Conservation (phyloP, 2,888 invertebrate genomes). For the Philaethria dido region DNA sequence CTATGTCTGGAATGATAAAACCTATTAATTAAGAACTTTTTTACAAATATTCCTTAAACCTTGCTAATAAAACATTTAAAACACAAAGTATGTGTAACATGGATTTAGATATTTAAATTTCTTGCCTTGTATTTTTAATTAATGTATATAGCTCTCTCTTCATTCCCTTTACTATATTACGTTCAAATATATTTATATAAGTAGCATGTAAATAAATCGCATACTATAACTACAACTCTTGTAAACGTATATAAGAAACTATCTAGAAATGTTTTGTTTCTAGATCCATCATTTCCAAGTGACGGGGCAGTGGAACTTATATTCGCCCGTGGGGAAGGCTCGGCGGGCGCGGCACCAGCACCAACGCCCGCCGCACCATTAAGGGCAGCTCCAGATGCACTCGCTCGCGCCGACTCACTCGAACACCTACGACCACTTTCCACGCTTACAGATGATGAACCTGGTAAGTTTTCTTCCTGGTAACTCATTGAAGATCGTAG, state of each 20-base stretch:
- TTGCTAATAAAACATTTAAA: neutral
- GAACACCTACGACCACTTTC: slow-evolving; percentile 82
- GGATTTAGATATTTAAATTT: neutral
- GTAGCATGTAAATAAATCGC: neutral
- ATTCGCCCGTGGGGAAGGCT: slow-evolving; percentile 85
- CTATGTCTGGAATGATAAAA: neutral
- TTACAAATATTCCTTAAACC: neutral
- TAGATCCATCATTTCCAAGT: slow-evolving; percentile 91
- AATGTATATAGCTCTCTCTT: neutral
- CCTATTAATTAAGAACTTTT: neutral
- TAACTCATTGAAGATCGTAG: no score
- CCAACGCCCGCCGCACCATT: slow-evolving; percentile 89
- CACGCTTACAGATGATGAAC: slow-evolving; percentile 74
- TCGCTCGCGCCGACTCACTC: slow-evolving; percentile 91
- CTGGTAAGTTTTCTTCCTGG: slow-evolving; percentile 56
- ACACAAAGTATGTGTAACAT: neutral
- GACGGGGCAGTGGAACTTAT: slow-evolving; percentile 93
- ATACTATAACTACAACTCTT: neutral
- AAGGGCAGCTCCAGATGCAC: slow-evolving; percentile 87
- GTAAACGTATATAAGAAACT: neutral
- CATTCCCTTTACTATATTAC: neutral
- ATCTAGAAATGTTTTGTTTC: slow-evolving; percentile 33
- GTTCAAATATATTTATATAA: neutral
- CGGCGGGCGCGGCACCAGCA: slow-evolving; percentile 85
- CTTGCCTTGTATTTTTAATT: neutral